Evolutionary conservation across 1,140 invertebrate genomes (phyloP), one percentile per base, ranked within the genome.

Genomic region (Agrypnia vestita): DNA sequence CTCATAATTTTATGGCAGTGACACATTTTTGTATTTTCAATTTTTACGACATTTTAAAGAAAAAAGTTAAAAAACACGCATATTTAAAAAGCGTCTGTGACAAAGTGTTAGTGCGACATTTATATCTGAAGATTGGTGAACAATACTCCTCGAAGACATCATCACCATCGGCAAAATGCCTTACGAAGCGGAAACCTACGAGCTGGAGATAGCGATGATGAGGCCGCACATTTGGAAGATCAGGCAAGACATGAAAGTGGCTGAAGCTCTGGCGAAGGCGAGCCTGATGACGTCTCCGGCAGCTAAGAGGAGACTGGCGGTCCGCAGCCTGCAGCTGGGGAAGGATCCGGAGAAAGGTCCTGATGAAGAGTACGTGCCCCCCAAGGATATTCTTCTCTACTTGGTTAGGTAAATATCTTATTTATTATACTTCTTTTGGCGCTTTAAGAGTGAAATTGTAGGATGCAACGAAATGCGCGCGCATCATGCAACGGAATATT

Each of bases 381-480:
- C 92, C n/a, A 91, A 90, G 82, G 90, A 92, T 74, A 85, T 93
- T 59, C 87, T 93, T 25, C 85, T 92, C 53, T 92, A 92, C 86
- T 87, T 93, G 77, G 92, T 92, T 84, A 92, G 92, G 92, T 93
- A 88, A 91, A 84, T 75, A 43, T 35, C 25, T 3, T 35, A 35
- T 6, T 35, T 35, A 35, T 35, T n/a, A n/a, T n/a, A n/a, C 25
- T 35, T 35, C 25, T 35, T 35, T n/a, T n/a, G n/a, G n/a, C n/a
- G n/a, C n/a, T n/a, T n/a, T n/a, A n/a, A n/a, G n/a, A n/a, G n/a
- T n/a, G n/a, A n/a, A n/a, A n/a, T n/a, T n/a, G n/a, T n/a, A n/a
- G n/a, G n/a, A n/a, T n/a, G n/a, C n/a, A n/a, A n/a, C n/a, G n/a
- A n/a, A n/a, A n/a, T n/a, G n/a, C n/a, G n/a, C n/a, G n/a, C n/a